phyloP scores from a whole-genome alignment of 2,888 invertebrate genomes.

The Nemoura dubitans region DNA sequence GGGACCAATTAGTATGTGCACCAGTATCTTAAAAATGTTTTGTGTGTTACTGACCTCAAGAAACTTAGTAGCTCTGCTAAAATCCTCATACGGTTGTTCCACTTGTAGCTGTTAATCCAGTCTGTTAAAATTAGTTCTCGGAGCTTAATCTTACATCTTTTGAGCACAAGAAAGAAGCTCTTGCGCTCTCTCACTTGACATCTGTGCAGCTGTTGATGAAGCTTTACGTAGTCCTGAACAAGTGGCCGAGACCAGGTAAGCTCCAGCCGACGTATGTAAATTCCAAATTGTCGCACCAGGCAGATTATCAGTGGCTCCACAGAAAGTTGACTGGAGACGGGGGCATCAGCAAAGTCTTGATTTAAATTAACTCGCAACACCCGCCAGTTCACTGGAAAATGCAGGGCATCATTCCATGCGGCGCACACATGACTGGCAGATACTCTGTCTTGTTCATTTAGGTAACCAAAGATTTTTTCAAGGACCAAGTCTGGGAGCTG shows the following conservation, averaged over 20 bases:
- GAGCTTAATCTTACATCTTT: slow-evolving; percentile 61
- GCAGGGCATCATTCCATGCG: slow-evolving; percentile 56
- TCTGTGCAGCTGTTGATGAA: slow-evolving; percentile 52
- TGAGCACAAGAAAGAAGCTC: slow-evolving; percentile 59
- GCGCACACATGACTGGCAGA: slow-evolving; percentile 57
- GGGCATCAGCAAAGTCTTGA: slow-evolving; percentile 54
- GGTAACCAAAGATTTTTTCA: slow-evolving; percentile 55
- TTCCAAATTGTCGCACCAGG: slow-evolving; percentile 56
- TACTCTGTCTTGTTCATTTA: slow-evolving; percentile 56
- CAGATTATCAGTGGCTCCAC: slow-evolving; percentile 39
- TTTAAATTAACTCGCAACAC: slow-evolving; percentile 56
- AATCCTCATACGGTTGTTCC: slow-evolving; percentile 56
- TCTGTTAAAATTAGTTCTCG: slow-evolving; percentile 60
- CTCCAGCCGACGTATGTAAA: slow-evolving; percentile 61
- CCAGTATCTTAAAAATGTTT: no score
- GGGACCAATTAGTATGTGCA: no score
- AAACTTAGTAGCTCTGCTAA: slow-evolving; percentile 54
- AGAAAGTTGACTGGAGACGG: not conserved
- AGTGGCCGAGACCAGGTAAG: slow-evolving; percentile 62
- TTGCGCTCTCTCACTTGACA: slow-evolving; percentile 17
- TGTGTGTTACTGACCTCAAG: slow-evolving; percentile 26
- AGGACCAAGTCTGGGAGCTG: slow-evolving; percentile 56
- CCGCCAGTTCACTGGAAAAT: slow-evolving; percentile 56
- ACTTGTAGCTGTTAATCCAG: slow-evolving; percentile 62
- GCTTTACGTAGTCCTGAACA: not conserved